Percentiles rank a stretch among this genome's conserved stretches.
Evolutionary conservation across 2,888 invertebrate species (phyloP).

Genomic region (Monochamus alternatus): DNA sequence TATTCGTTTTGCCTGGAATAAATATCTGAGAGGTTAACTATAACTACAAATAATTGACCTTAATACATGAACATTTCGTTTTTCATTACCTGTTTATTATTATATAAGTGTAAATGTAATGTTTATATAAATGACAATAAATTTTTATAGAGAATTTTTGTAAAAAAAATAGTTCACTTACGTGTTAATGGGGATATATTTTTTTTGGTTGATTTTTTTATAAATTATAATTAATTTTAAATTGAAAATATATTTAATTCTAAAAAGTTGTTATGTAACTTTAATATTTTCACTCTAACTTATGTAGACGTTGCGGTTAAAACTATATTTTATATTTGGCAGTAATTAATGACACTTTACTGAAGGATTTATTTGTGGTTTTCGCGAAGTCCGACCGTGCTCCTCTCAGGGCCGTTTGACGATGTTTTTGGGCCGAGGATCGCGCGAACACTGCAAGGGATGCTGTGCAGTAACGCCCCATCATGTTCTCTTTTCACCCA

Average conservation of each 20-base stretch:
- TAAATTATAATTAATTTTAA: background rate
- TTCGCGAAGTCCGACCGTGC: slow-evolving; percentile 9
- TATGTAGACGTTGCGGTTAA: background rate
- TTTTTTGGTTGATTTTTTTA: background rate
- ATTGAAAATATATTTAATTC: background rate
- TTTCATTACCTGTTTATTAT: slow-evolving; percentile 1
- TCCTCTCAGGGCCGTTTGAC: slow-evolving; percentile 36
- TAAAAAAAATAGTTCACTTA: background rate
- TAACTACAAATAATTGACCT: background rate
- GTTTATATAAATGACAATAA: background rate
- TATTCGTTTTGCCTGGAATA: too few species aligned
- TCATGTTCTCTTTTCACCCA: slow-evolving; percentile 48
- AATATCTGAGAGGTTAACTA: too few species aligned
- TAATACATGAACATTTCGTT: background rate
- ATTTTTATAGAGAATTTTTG: background rate
- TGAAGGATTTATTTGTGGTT: background rate
- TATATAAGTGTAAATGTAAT: too few species aligned
- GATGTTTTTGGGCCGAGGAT: slow-evolving; percentile 59
- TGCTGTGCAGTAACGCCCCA: slow-evolving; percentile 61
- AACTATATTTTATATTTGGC: slow-evolving; percentile 6
- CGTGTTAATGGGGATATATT: too few species aligned
- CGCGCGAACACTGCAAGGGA: slow-evolving; percentile 68
- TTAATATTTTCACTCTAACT: background rate
- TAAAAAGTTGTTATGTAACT: background rate
- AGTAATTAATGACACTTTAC: slow-evolving; percentile 20